phyloP scores from a whole-genome alignment of 2,888 invertebrate species.

The Phyllotreta cruciferae region DNA sequence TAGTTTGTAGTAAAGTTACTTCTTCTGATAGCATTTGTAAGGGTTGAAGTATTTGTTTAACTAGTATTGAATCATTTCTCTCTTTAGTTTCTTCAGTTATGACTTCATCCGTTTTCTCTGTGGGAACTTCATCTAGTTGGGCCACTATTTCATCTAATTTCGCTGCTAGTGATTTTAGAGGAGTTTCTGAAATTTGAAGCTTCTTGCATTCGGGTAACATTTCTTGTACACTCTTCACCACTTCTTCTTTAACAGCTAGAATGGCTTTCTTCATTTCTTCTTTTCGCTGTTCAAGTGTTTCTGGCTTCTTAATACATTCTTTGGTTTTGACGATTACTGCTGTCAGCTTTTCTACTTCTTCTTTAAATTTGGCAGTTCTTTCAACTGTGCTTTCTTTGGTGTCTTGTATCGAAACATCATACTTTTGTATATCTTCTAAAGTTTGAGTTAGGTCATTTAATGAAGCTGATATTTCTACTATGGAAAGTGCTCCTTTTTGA shows the following conservation, averaged over 20 bases:
- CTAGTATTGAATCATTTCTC: background rate
- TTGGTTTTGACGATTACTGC: conserved; percentile 29
- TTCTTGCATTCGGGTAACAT: conserved; percentile 6
- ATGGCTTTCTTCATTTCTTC: conserved; percentile 31
- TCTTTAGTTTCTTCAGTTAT: background rate
- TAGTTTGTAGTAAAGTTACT: conserved; percentile 32
- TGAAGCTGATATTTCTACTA: conserved; percentile 33
- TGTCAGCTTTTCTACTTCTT: conserved; percentile 36
- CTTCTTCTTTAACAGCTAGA: conserved; percentile 17
- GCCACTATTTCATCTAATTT: conserved; percentile 17
- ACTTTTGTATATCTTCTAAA: conserved; percentile 1
- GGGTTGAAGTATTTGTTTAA: conserved; percentile 1
- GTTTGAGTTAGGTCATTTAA: conserved; percentile 17
- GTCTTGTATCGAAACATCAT: conserved; percentile 3
- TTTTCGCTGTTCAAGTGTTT: conserved; percentile 32
- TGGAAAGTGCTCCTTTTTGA: conserved; percentile 25
- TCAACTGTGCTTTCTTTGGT: conserved; percentile 4
- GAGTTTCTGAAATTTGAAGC: conserved; percentile 19
- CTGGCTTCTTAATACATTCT: conserved; percentile 22
- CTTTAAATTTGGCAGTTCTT: conserved; percentile 8
- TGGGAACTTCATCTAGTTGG: background rate
- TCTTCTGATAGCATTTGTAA: conserved; percentile 20
- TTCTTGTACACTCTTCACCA: background rate
- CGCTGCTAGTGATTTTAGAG: conserved; percentile 25
- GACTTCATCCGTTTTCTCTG: background rate